Evolutionary conservation across 2,797 vertebrate species (phyloP), one percentile per base, ranked within the genome.

Genomic region (Heterohyrax brucei): DNA sequence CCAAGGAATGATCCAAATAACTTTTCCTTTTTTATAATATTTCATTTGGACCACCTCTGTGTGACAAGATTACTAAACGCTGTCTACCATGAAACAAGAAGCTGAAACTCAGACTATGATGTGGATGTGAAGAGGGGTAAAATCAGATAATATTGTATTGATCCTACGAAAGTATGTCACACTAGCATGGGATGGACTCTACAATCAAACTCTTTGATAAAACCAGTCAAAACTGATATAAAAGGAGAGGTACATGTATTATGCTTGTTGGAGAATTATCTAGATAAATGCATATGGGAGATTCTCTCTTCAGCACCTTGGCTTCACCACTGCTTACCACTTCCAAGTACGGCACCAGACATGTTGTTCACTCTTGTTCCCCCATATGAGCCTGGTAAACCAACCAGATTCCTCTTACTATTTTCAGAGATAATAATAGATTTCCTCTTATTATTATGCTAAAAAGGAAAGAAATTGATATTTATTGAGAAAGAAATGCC

Each of bases 401-500:
- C 30, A 92, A 61, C 16, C 8, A 92, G 50, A 68, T 72, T 88
- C 18, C 91, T 95, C 59, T 96, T 48, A 30, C 59, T 89, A 19
- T 78, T 93, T 66, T 94, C 30, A 87, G 48, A 93, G 90, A 10
- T 10, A 39, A 39, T 39, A 39, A 39, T 39, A 39, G 39, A 39
- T 39, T 39, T 39, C 39, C 39, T 39, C 39, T 39, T 39, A 39
- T 39, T 39, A 39, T 89, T 89, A 21, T 80, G 68, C 22, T 89
- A 80, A 84, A 87, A 85, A 84, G n/a, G n/a, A 94, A 91, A 6
- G 5, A 56, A 93, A 24, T 13, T 56, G 28, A n/a, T 16, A 33
- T 73, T 78, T 94, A 93, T 87, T 87, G 79, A 87, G 18, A 93
- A 87, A 87, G 18, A 93, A 87, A 72, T 72, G 70, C 33, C 70